These are phyloP conservation scores for Actinopyga echinites DNA, from an alignment of 53 echinoderm and acorn worm genomes.

Conservation along the genomic window DNA sequence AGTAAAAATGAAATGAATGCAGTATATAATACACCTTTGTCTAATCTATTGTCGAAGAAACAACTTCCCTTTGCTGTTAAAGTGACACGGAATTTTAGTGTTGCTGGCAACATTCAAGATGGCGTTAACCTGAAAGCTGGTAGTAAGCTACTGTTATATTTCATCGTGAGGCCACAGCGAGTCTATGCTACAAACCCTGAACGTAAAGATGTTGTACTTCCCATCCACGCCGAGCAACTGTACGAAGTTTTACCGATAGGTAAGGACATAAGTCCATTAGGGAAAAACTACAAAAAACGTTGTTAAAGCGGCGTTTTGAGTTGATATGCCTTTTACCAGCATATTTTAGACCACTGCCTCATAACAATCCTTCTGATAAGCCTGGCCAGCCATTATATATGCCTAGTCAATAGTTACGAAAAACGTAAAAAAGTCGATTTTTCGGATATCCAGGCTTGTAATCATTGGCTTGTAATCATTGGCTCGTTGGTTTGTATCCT, in stretches of 20 bases:
- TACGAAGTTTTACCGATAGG: constrained; percentile 16
- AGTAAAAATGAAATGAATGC: not conserved
- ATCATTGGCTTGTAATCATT: too few relatives aligned
- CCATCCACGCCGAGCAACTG: constrained; percentile 6
- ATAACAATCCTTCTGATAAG: too few relatives aligned
- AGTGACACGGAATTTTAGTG: not conserved
- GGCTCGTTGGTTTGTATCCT: too few relatives aligned
- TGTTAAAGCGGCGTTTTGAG: too few relatives aligned
- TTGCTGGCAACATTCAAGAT: too few relatives aligned
- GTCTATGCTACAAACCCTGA: not conserved
- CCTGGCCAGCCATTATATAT: too few relatives aligned
- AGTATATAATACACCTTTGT: not conserved
- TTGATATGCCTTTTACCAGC: too few relatives aligned
- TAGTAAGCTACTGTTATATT: not conserved
- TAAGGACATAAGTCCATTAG: not conserved
- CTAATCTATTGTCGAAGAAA: not conserved
- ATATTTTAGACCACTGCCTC: too few relatives aligned
- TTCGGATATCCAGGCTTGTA: too few relatives aligned
- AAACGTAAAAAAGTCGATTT: too few relatives aligned
- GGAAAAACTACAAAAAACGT: too few relatives aligned
- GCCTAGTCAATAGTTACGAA: too few relatives aligned
- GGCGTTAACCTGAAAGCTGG: not conserved
- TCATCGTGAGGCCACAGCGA: not conserved
- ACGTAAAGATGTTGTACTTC: not conserved
- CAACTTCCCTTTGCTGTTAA: not conserved